Evolutionary conservation across 2,797 vertebrate genomes (phyloP), one percentile per base, ranked within the genome.

Genomic region (Yasuhikotakia modesta): DNA sequence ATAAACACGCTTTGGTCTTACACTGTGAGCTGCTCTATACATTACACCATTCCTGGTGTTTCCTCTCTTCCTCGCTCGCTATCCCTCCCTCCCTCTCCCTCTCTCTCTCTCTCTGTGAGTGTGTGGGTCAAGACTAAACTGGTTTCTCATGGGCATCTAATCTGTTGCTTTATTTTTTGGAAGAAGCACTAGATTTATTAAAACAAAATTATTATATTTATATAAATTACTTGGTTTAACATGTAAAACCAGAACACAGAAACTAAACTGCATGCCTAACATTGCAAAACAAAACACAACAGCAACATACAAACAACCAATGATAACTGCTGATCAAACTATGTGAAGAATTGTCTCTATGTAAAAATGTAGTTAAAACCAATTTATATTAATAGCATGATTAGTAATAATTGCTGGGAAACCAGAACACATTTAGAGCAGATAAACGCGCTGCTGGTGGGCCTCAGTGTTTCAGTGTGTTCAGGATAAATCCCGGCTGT

Each of bases 1-100:
- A 39, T 27, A 27, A 14, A 57, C 50, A 48, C 52, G 21, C 50
- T 72, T 11, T 12, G 8, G 14, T 61, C n/a, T 5, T 12, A 17
- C 43, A 73, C 39, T 2, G 35, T 71, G 50, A 32, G 48, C 27
- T 63, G 30, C 43, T 53, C 66, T 68, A 17, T 75, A 63, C 55
- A 63, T 55, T 16, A 13, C 70, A 27, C 70, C 13, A 61, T 30
- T 43, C 46, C 50, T 53, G n/a, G 61, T 27, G 48, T 63, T 27
- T 64, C 57, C 73, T 45, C 63, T 46, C 48, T 61, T 70, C 4
- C n/a, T 67, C 39, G 10, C 53, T 39, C 46, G 0, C 53, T 32
- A 22, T 27, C 43, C 5, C 55, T 53, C 68, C 22, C 53, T 60
- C 67, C 14, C 73, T 70, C 19, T 12, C 27, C n/a, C 48, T 35